Conservation (phyloP, 2,113 vertebrate species). For the Fregetta grallaria region DNA sequence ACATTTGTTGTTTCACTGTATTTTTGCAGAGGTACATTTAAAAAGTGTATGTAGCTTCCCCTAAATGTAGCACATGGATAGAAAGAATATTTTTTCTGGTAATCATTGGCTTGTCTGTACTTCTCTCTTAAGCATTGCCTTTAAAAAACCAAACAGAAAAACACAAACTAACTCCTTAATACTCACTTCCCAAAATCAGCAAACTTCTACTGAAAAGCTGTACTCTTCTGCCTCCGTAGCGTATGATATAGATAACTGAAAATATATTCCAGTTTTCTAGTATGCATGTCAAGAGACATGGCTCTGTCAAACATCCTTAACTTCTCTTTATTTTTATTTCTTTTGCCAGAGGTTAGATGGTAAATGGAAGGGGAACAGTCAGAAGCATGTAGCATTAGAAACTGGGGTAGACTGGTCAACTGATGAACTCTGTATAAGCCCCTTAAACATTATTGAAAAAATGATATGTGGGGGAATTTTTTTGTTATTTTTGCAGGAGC, state of each 20-base stretch:
- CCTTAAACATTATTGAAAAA: background rate
- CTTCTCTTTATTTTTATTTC: background rate
- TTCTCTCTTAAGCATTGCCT: background rate
- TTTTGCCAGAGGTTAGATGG: background rate
- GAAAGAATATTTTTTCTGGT: background rate
- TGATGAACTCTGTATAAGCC: background rate
- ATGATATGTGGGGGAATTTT: background rate
- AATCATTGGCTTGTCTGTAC: background rate
- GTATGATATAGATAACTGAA: background rate
- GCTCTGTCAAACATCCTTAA: background rate
- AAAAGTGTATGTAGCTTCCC: background rate
- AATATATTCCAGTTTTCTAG: background rate
- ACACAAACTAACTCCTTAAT: background rate
- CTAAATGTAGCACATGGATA: background rate
- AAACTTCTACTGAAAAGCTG: background rate
- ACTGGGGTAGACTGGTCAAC: background rate
- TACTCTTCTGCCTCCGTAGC: background rate
- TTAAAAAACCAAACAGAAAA: background rate
- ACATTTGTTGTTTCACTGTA: background rate
- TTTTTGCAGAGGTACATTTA: background rate
- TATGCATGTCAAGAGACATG: background rate
- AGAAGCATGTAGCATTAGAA: background rate
- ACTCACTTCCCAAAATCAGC: background rate
- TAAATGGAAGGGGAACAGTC: background rate
- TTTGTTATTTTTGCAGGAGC: conserved; percentile 81